Evolutionary conservation across 1,140 invertebrate genomes (phyloP), one percentile per base, ranked within the genome.

Genomic region (Orius laevigatus): DNA sequence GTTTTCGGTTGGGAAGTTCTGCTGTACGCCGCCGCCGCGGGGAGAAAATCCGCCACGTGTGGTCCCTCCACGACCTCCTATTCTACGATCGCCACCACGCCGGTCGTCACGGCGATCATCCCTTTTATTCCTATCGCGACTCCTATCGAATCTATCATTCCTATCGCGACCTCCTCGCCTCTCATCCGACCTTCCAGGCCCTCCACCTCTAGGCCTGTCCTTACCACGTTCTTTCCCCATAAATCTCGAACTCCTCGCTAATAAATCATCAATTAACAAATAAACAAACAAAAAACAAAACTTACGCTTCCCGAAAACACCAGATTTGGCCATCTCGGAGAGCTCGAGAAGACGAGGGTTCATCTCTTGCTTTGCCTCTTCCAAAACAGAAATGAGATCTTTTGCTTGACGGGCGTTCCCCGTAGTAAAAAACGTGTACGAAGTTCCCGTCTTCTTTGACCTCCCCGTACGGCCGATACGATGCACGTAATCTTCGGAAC

Each of bases 401-500:
- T 81, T 81, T 0, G 90, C 87, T 63, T 95, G 90, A 53, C 89
- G 79, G 34, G 78, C 76, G 65, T 98, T 94, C 42, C 78, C 77
- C 36, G 77, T 74, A 0, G 95, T 98, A 65, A 98, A 97, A 63
- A 95, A 95, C 20, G 94, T 96, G 64, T 98, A 98, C 0, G 94
- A 89, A 2, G 93, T 97, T 14, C 95, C 94, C 19, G 84, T 81
- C 59, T 90, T 87, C 57, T 90, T 80, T 55, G 85, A 90, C 48
- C 96, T 77, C 20, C 88, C 93, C 25, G 90, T 94, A 55, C 90
- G 78, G 58, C 94, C 95, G 69, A 99, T 99, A 59, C 95, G 76
- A 66, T 98, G 95, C 54, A 99, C 90, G 66, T 98, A 98, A 68
- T 98, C 96, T 68, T 98, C 95, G 25, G 89, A 92, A 47, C 87